A percentile compares a stretch with the other conserved stretches of the same genome.
These are phyloP conservation scores for Paramormyrops hopkinsi DNA, from an alignment of 2,797 vertebrate species.

Conservation along the genomic window DNA sequence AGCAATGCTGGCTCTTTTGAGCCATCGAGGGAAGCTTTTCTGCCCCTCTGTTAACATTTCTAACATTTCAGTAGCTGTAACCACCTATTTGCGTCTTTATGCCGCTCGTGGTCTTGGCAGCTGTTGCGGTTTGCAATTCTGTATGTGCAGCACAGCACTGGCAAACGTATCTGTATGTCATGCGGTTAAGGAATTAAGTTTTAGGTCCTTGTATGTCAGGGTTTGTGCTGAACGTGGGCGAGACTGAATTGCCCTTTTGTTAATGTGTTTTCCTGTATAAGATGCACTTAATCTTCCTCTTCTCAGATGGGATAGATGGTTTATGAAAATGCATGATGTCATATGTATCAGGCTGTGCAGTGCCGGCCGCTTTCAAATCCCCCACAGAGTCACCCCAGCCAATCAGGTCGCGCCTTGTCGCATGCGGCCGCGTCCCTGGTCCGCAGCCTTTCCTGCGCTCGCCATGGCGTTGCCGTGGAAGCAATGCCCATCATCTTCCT, in stretches of 20 bases:
- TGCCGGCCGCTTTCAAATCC: not conserved
- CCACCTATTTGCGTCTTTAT: not conserved
- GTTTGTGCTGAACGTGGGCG: not conserved
- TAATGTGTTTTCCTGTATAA: not conserved
- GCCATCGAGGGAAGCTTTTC: not conserved
- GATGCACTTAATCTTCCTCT: not conserved
- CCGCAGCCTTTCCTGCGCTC: not conserved
- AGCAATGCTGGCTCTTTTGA: not conserved
- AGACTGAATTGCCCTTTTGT: not conserved
- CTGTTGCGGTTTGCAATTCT: not conserved
- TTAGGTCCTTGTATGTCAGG: not conserved
- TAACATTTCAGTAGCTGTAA: not conserved
- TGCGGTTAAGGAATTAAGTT: not conserved
- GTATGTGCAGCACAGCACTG: not conserved
- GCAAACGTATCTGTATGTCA: constrained; percentile 22
- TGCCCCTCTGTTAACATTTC: not conserved
- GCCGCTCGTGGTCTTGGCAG: not conserved
- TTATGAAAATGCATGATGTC: not conserved
- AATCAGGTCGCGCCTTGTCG: not conserved
- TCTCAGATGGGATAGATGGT: not conserved
- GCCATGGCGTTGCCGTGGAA: not conserved
- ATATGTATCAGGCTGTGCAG: not conserved
- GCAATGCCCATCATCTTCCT: not conserved
- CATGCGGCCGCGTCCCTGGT: not conserved
- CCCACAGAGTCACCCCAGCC: not conserved